Conservation (phyloP, 2,888 invertebrate species). For the Eupithecia vulgata region DNA sequence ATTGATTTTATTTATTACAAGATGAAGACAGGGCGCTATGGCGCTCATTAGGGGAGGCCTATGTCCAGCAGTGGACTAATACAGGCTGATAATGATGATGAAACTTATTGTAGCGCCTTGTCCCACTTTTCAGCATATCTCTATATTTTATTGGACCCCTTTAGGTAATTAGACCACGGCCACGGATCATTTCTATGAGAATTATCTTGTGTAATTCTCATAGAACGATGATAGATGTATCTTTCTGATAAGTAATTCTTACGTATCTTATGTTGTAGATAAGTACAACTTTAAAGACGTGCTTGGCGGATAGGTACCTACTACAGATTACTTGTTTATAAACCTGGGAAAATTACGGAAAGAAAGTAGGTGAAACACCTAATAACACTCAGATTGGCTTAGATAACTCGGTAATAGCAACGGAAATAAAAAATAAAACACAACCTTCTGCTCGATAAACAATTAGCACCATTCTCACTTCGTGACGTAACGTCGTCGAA, state of each 20-base stretch:
- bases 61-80: too few species aligned
- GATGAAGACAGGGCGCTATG: too few species aligned
- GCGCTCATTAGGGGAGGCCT: too few species aligned
- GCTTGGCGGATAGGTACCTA: too few species aligned
- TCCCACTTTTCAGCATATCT: too few species aligned
- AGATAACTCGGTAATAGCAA: conserved; percentile 14
- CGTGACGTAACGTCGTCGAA: conserved; percentile 16
- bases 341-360: conserved; percentile 4
- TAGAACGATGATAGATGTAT: too few species aligned
- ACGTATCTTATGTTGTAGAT: neutral
- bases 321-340: neutral
- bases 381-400: neutral
- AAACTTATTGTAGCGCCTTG: too few species aligned
- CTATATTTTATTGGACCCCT: too few species aligned
- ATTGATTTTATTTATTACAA: too few species aligned
- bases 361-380: conserved; percentile 15
- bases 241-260: neutral
- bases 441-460: conserved; percentile 12
- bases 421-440: conserved; percentile 13
- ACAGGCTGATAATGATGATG: too few species aligned
- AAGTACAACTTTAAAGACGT: neutral
- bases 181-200: neutral
- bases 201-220: too few species aligned
- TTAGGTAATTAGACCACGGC: neutral
- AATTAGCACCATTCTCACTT: conserved; percentile 15